phyloP scores from a whole-genome alignment of 2,113 vertebrate species.

The Hippopotamus amphibius region DNA sequence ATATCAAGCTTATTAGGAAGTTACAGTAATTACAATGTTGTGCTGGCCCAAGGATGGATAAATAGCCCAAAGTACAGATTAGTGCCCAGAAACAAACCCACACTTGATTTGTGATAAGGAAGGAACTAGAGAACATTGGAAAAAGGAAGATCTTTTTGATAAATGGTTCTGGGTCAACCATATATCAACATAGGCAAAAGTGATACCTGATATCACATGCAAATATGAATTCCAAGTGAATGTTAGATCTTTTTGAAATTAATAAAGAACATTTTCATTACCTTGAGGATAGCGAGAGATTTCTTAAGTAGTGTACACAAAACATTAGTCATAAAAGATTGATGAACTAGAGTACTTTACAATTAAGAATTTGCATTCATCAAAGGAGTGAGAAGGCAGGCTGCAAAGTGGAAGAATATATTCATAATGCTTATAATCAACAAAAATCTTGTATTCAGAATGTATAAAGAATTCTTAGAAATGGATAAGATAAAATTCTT shows the following conservation, averaged over 20 bases:
- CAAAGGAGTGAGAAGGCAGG: not conserved
- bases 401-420: not conserved
- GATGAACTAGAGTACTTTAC: constrained; percentile 6
- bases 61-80: not conserved
- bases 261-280: not conserved
- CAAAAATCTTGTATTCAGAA: not conserved
- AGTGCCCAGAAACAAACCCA: not conserved
- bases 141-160: not conserved
- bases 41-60: not conserved
- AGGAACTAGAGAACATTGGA: not conserved
- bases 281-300: not conserved
- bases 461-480: not conserved
- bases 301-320: not conserved
- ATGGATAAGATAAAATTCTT: not conserved
- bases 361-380: not conserved
- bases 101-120: constrained; percentile 2
- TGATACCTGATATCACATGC: not conserved
- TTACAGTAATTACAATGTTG: not conserved
- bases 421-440: not conserved
- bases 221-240: not conserved
- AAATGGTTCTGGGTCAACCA: not conserved
- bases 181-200: not conserved
- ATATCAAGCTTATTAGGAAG: constrained; percentile 10
- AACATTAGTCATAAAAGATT: not conserved
- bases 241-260: constrained; percentile 6